Evolutionary conservation across 2,113 vertebrate genomes (phyloP).

Genomic region (Chionomys nivalis): DNA sequence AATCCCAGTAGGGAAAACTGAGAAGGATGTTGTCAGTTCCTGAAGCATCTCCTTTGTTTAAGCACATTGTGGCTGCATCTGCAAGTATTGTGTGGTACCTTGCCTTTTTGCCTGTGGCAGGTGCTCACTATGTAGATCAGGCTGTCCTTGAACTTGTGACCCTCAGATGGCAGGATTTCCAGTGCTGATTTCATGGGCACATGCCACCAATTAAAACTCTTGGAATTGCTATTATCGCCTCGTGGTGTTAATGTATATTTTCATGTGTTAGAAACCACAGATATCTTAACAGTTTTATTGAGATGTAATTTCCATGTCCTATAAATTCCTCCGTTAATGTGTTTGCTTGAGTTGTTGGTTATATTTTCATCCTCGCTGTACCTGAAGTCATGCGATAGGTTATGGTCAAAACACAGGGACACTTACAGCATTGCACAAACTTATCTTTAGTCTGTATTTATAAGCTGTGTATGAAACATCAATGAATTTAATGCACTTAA

Average conservation of each 20-base stretch:
- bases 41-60: slow-evolving; percentile 10
- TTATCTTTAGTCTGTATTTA: not conserved
- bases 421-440: not conserved
- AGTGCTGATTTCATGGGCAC: not conserved
- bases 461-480: not conserved
- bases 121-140: not conserved
- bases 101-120: not conserved
- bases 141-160: not conserved
- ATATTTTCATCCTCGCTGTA: not conserved
- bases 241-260: not conserved
- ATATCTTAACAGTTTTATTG: not conserved
- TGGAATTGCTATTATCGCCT: not conserved
- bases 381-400: not conserved
- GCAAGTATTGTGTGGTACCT: too few species aligned
- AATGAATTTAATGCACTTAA: not conserved
- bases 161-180: not conserved
- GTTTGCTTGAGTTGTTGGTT: not conserved
- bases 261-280: not conserved
- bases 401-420: not conserved
- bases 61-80: slow-evolving; percentile 30
- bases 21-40: slow-evolving; percentile 50
- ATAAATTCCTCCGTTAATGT: not conserved
- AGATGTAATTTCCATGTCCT: not conserved
- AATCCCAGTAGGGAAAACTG: slow-evolving; percentile 37
- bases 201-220: not conserved